A percentile compares a stretch with the other conserved stretches of the same genome.
Conservation (phyloP, 2,113 vertebrate species). For the Ginglymostoma cirratum region DNA sequence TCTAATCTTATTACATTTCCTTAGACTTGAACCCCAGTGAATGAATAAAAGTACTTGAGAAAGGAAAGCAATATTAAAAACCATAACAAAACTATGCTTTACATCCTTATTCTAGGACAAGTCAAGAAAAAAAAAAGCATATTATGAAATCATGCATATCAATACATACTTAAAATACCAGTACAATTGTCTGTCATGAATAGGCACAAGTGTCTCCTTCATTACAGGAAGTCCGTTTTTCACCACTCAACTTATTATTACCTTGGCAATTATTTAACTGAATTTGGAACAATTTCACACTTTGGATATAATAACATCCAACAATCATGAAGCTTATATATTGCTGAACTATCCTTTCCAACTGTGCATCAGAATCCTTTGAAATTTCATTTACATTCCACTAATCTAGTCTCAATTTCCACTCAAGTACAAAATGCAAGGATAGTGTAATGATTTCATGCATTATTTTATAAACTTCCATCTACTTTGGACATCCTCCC, state of each 20-base stretch:
- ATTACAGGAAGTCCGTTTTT: background rate
- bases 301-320: background rate
- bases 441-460: background rate
- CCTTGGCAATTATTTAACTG: background rate
- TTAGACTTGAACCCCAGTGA: background rate
- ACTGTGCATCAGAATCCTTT: background rate
- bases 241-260: background rate
- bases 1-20: background rate
- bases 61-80: background rate
- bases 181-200: slow-evolving; percentile 57
- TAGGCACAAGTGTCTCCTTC: slow-evolving; percentile 52
- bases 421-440: background rate
- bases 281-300: background rate
- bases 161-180: slow-evolving; percentile 18
- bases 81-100: background rate
- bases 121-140: slow-evolving; percentile 1
- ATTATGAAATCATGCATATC: slow-evolving; percentile 30
- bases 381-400: background rate
- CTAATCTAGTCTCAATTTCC: background rate
- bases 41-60: slow-evolving; percentile 16
- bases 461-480: background rate
- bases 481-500: background rate
- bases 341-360: background rate
- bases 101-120: background rate
- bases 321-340: background rate